Base-by-base conservation (phyloP, 2,888 invertebrate species). In the Dasysyrphus tricinctus region DNA sequence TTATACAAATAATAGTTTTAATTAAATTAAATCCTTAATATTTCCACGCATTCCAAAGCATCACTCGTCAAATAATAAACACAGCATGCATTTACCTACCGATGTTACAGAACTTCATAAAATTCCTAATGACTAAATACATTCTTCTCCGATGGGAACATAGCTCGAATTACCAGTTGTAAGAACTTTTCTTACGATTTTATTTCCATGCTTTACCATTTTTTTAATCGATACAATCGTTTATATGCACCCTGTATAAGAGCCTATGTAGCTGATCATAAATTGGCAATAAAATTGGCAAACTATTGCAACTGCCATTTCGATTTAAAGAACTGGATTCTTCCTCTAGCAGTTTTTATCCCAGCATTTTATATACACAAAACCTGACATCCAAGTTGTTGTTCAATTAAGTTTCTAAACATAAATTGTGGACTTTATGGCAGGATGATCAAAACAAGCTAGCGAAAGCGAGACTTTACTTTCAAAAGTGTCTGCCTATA, bases 341-440 rank as follows among this genome's bases (percentile, higher is more conserved):
- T 32, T 32, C 7, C 7, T 7, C 32, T 32, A 2, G 32, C 32
- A 1, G 32, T 56, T 34, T 19, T 67, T 37, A 1, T 42, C 3
- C 14, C 3, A 0, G 51, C 49, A 14, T 3, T 2, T 29, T 29
- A 5, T 24, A 51, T 7, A 24, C 24, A 29, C 5, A 32, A 49
- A 14, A 54, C n/a, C 32, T 34, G 42, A 56, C 37, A 57, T 49
- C 11, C 39, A 29, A 69, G 74, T 32, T 78, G 74, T 32, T 78
- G 78, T 82, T 78, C 86, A 86, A 86, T 86, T 86, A 86, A 82
- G 59, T 79, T 70, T 79, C 80, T 72, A 51, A 72, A 73, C 74
- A 86, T 86, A 86, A 86, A 82, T 82, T 86, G 70, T 59, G 54
- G 75, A 79, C 72, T 86, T 86, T 82, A 86, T 86, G 82, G 79